Evolutionary conservation across 2,888 invertebrate species (phyloP).

Genomic region (Drosophila flavopinicola): DNA sequence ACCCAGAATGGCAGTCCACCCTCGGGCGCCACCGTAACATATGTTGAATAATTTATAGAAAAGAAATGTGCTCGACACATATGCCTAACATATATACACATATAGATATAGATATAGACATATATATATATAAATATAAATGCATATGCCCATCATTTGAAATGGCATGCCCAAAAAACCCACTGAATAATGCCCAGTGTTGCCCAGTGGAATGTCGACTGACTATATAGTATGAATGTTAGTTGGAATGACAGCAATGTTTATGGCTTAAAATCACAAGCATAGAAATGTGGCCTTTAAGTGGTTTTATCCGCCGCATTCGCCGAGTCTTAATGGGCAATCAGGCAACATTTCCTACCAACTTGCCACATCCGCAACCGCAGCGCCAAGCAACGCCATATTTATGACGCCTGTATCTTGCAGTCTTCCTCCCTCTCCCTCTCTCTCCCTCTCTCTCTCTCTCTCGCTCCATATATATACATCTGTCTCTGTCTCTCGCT

Average conservation of each 20-base stretch:
- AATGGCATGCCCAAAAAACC: slow-evolving; percentile 5
- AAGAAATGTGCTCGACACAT: not conserved
- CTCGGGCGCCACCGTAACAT: not conserved
- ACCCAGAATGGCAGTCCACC: not conserved
- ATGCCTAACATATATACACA: not conserved
- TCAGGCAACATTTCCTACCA: slow-evolving; percentile 56
- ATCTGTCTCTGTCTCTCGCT: too few species aligned
- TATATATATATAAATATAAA: slow-evolving; percentile 2
- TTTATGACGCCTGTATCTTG: slow-evolving; percentile 27
- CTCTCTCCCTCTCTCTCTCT: not conserved
- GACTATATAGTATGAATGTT: slow-evolving; percentile 1
- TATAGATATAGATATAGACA: too few species aligned
- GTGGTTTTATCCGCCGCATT: slow-evolving; percentile 35
- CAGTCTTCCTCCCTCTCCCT: not conserved
- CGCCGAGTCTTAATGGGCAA: slow-evolving; percentile 45
- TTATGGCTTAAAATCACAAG: slow-evolving; percentile 41
- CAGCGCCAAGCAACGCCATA: slow-evolving; percentile 42
- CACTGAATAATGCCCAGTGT: not conserved
- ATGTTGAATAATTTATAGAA: slow-evolving; percentile 7
- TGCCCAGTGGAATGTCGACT: slow-evolving; percentile 8
- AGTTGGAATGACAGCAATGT: slow-evolving; percentile 15
- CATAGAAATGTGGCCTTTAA: slow-evolving; percentile 40
- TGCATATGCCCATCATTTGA: slow-evolving; percentile 4
- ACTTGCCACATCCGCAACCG: slow-evolving; percentile 46
- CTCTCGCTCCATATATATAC: not conserved